phyloP scores from a whole-genome alignment of 2,888 invertebrate species.

The Luperina testacea region DNA sequence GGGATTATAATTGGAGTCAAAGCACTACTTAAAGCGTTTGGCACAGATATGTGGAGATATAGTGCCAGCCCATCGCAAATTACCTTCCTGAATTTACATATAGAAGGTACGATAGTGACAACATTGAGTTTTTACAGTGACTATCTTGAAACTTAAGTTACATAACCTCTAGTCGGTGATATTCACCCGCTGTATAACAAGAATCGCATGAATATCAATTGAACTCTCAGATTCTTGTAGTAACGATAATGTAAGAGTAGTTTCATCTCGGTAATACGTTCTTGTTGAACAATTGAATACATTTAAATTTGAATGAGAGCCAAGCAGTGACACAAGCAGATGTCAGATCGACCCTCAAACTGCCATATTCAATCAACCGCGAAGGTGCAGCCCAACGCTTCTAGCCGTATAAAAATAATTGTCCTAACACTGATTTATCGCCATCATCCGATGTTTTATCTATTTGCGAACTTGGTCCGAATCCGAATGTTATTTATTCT shows the following conservation, averaged over 20 bases:
- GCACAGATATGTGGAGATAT: conserved; percentile 31
- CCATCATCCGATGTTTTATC: conserved; percentile 48
- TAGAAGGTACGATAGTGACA: neutral
- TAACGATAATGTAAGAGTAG: conserved; percentile 48
- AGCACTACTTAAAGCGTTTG: conserved; percentile 40
- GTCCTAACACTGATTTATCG: conserved; percentile 58
- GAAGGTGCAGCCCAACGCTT: conserved; percentile 78
- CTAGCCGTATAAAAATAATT: conserved; percentile 65
- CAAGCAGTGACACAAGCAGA: conserved; percentile 80
- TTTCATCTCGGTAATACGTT: conserved; percentile 51
- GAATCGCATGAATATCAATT: conserved; percentile 33
- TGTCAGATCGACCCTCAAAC: conserved; percentile 83
- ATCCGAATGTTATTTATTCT: conserved; percentile 41
- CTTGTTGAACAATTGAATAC: conserved; percentile 69
- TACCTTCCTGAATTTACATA: conserved; percentile 30
- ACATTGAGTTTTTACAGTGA: conserved; percentile 15
- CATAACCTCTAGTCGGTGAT: conserved; percentile 36
- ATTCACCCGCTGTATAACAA: conserved; percentile 23
- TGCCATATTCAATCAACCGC: conserved; percentile 83
- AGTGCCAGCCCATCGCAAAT: conserved; percentile 30
- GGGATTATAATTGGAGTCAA: conserved; percentile 48
- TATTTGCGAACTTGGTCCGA: conserved; percentile 52
- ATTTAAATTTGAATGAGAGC: conserved; percentile 85
- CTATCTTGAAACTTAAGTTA: conserved; percentile 19
- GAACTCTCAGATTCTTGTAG: conserved; percentile 41